Evolutionary conservation across 2,888 invertebrate species (phyloP).

Genomic region (Nomada ferruginata): DNA sequence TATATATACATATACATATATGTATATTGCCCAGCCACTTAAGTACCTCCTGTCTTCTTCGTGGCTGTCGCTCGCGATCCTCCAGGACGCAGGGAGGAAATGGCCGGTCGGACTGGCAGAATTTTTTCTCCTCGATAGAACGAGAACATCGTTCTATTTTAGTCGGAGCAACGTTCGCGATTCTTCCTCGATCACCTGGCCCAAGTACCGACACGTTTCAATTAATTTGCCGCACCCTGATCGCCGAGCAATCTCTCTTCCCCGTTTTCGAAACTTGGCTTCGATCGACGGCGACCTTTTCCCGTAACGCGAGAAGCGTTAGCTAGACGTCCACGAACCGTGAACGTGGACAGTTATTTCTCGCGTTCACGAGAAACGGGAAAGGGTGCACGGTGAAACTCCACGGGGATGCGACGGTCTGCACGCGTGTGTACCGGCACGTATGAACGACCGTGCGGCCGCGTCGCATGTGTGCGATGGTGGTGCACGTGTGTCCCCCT

Average conservation of each 20-base stretch:
- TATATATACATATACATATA: constrained; percentile 27
- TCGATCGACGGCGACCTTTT: background rate
- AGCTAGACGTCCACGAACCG: background rate
- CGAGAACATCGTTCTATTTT: background rate
- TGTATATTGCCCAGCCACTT: constrained; percentile 43
- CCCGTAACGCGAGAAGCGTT: background rate
- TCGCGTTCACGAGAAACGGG: constrained; percentile 8
- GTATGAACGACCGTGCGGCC: constrained; percentile 22
- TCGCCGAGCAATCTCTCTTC: no score
- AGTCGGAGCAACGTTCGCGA: background rate
- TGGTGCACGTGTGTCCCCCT: constrained; percentile 61
- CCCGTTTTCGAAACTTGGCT: no score
- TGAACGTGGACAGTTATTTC: background rate
- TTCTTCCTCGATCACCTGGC: no score
- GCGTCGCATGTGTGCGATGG: constrained; percentile 21
- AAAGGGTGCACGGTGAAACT: background rate
- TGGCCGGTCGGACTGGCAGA: background rate
- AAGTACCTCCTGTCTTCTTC: constrained; percentile 32
- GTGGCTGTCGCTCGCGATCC: constrained; percentile 9
- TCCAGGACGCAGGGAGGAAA: constrained; percentile 19
- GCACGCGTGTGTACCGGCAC: constrained; percentile 26
- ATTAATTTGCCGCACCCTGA: no score
- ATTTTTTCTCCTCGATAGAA: background rate
- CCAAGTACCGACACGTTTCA: no score
- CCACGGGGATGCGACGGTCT: constrained; percentile 28